phyloP scores from a whole-genome alignment of 1,140 invertebrate species.

The Dolichoris vasculosae region DNA sequence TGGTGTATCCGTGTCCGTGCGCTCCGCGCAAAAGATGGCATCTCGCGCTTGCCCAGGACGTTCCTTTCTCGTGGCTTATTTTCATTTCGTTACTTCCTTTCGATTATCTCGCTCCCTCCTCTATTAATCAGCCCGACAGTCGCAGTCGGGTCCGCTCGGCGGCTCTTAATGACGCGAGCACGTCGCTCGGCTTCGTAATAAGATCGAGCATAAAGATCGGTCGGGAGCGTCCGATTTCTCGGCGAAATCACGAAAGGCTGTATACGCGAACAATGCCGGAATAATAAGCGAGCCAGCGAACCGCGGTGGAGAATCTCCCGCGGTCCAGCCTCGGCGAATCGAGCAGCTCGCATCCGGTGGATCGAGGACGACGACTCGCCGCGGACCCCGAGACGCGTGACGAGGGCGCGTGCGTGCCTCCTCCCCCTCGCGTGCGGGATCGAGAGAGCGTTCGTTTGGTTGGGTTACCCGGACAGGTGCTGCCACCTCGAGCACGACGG shows the following conservation, averaged over 20 bases:
- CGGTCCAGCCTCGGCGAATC: neutral
- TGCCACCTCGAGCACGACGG: constrained; percentile 65
- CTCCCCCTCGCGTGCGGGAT: constrained; percentile 55
- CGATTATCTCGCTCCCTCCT: constrained; percentile 72
- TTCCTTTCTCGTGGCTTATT: constrained; percentile 46
- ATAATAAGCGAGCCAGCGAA: constrained; percentile 20
- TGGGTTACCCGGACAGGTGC: constrained; percentile 66
- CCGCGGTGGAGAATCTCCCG: too few species aligned
- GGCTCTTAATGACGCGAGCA: constrained; percentile 70
- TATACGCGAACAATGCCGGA: constrained; percentile 40
- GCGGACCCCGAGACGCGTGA: constrained; percentile 71
- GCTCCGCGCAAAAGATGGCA: constrained; percentile 59
- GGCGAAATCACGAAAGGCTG: constrained; percentile 55
- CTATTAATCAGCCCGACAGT: constrained; percentile 74
- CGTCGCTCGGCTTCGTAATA: constrained; percentile 63
- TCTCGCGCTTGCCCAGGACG: constrained; percentile 51
- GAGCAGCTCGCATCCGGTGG: constrained; percentile 74
- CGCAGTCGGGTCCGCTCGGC: constrained; percentile 55
- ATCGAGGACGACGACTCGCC: constrained; percentile 71
- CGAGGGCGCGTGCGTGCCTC: constrained; percentile 58
- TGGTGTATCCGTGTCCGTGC: neutral
- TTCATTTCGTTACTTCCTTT: constrained; percentile 71
- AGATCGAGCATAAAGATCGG: constrained; percentile 74
- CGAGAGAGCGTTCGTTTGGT: constrained; percentile 49
- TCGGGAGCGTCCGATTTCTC: constrained; percentile 65